Percentiles rank a stretch among this genome's conserved stretches.
Conservation (phyloP, 2,113 vertebrate species). For the Sander vitreus region DNA sequence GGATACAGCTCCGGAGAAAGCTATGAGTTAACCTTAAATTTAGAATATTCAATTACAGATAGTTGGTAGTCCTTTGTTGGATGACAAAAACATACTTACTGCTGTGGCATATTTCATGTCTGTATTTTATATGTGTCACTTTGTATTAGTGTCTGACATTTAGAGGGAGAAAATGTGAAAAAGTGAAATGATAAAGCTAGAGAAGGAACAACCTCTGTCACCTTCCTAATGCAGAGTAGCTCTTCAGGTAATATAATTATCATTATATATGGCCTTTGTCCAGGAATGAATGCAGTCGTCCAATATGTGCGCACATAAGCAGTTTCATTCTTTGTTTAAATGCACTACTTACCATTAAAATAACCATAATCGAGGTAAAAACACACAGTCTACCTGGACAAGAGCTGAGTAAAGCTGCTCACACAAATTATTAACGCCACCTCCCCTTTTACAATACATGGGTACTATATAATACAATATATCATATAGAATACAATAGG, state of each 20-base stretch:
- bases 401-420: conserved; percentile 8
- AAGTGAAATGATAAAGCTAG: background rate
- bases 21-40: too few relatives aligned
- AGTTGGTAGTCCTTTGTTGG: background rate
- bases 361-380: too few relatives aligned
- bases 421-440: background rate
- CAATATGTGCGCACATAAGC: conserved; percentile 6
- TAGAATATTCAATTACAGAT: background rate
- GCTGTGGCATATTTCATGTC: background rate
- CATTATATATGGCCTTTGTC: background rate
- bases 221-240: background rate
- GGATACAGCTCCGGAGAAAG: too few relatives aligned
- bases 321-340: conserved; percentile 1
- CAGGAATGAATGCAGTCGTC: background rate
- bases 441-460: background rate
- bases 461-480: background rate
- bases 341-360: conserved; percentile 12
- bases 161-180: background rate
- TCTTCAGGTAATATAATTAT: background rate
- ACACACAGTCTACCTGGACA: too few relatives aligned
- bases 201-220: too few relatives aligned
- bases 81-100: background rate
- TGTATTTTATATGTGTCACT: background rate
- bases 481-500: background rate
- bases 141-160: background rate